These are phyloP conservation scores for Forbesichthys papilliferus DNA, from an alignment of 2,113 vertebrate species.

Conservation along the genomic window DNA sequence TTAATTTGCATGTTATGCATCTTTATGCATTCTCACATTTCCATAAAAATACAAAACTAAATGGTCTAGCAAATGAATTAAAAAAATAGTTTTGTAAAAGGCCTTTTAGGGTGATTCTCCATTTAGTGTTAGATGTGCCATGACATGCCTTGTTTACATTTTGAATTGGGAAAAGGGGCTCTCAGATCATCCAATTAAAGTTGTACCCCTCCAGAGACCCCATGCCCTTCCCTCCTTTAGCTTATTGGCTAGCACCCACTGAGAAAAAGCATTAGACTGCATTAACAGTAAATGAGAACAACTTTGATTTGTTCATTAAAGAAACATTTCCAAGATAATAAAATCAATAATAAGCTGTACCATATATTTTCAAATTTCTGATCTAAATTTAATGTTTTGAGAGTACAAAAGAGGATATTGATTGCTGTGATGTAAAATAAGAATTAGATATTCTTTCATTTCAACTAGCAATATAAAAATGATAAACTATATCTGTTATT, in stretches of 20 bases:
- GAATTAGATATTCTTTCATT: constrained; percentile 66
- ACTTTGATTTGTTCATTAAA: constrained; percentile 75
- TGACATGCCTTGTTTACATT: constrained; percentile 77
- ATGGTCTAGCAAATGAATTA: not conserved
- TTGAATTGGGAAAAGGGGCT: constrained; percentile 74
- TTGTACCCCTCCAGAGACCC: constrained; percentile 72
- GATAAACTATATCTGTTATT: constrained; percentile 65
- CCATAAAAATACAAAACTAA: not conserved
- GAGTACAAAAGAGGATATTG: constrained; percentile 59
- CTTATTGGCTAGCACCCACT: constrained; percentile 75
- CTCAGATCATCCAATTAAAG: constrained; percentile 74
- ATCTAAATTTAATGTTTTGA: constrained; percentile 64
- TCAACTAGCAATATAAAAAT: constrained; percentile 64
- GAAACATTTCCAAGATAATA: constrained; percentile 64
- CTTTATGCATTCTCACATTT: no score
- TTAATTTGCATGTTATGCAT: no score
- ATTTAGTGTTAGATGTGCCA: constrained; percentile 76
- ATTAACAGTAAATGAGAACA: constrained; percentile 75
- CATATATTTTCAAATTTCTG: constrained; percentile 58
- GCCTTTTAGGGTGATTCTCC: constrained; percentile 57
- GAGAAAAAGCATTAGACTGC: constrained; percentile 76
- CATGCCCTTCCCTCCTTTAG: constrained; percentile 66
- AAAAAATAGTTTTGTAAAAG: constrained; percentile 48
- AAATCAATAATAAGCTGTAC: constrained; percentile 61
- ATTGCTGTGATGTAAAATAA: constrained; percentile 56